These are phyloP conservation scores for Melipona bicolor DNA, from an alignment of 2,888 invertebrate genomes.

Conservation along the genomic window DNA sequence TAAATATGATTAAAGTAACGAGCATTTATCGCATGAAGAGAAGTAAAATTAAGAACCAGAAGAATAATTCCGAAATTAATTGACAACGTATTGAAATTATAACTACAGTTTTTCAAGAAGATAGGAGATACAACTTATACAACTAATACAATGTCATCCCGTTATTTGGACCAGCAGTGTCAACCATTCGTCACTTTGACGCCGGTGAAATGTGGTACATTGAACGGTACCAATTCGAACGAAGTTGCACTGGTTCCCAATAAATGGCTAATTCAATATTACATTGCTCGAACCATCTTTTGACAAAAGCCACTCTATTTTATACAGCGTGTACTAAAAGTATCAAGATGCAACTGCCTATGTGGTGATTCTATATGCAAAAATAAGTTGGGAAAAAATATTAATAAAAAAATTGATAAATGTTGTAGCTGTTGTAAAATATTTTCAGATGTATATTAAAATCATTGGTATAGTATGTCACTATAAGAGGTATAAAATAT, in stretches of 20 bases:
- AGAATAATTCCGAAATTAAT: background rate
- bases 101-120: background rate
- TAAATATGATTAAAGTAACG: too few relatives aligned
- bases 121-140: background rate
- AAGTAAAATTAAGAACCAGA: too few relatives aligned
- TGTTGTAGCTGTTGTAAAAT: too few relatives aligned
- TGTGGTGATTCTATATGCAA: too few relatives aligned
- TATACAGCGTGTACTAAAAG: background rate
- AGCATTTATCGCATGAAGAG: too few relatives aligned
- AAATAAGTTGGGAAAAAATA: too few relatives aligned
- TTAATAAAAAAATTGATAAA: too few relatives aligned
- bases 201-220: constrained; percentile 69
- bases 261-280: background rate
- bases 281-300: background rate
- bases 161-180: constrained; percentile 68
- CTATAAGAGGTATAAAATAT: too few relatives aligned
- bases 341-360: background rate
- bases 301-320: background rate
- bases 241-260: background rate
- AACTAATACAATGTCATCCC: constrained; percentile 44
- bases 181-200: constrained; percentile 62
- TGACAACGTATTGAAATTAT: background rate
- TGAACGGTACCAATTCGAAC: constrained; percentile 70
- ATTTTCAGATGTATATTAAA: too few relatives aligned
- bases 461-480: too few relatives aligned